phyloP scores from a whole-genome alignment of 1,140 invertebrate species.

The Drosophila lini region DNA sequence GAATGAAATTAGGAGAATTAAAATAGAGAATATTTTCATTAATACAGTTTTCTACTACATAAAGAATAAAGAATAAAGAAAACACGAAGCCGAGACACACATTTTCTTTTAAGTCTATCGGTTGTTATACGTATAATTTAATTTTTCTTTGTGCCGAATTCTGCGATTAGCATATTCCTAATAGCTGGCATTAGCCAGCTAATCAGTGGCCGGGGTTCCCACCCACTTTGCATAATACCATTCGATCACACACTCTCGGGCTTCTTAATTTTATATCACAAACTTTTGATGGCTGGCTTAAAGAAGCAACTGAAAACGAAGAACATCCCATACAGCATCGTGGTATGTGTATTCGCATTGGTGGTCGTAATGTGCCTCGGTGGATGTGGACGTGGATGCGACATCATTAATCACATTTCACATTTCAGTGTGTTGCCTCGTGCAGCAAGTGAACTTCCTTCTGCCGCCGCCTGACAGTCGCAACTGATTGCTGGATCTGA shows the following conservation, averaged over 20 bases:
- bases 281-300: slow-evolving; percentile 75
- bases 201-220: slow-evolving; percentile 46
- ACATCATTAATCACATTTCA: slow-evolving; percentile 84
- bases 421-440: slow-evolving; percentile 71
- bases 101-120: not conserved
- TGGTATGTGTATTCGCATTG: slow-evolving; percentile 40
- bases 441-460: slow-evolving; percentile 84
- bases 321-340: slow-evolving; percentile 51
- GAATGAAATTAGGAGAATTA: no score
- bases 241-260: slow-evolving; percentile 29
- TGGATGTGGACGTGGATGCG: slow-evolving; percentile 41
- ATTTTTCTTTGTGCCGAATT: not conserved
- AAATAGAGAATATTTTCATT: no score
- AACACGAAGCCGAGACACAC: no score
- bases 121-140: no score
- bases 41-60: no score
- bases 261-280: slow-evolving; percentile 64
- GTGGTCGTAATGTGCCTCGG: slow-evolving; percentile 72
- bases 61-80: not conserved
- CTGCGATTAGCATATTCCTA: slow-evolving; percentile 23
- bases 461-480: slow-evolving; percentile 81
- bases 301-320: slow-evolving; percentile 55
- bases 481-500: slow-evolving; percentile 84
- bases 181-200: slow-evolving; percentile 45
- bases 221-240: slow-evolving; percentile 44